Evolutionary conservation across 1,140 invertebrate species (phyloP), one percentile per base, ranked within the genome.

Genomic region (Teleogryllus occipitalis): DNA sequence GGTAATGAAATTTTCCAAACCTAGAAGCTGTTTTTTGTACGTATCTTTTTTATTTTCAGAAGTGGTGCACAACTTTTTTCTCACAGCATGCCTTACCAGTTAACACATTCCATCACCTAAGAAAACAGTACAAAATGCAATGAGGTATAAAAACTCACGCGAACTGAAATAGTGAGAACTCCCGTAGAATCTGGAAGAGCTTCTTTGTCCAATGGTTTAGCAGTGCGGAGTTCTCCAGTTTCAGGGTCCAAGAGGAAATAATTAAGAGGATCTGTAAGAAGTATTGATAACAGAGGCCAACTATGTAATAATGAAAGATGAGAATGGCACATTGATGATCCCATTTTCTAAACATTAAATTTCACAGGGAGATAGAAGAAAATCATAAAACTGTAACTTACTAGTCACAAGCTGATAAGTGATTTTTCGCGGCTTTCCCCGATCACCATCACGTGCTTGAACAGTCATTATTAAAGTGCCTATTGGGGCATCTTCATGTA

Each of bases 401-500:
- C 95, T 96, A 79, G 91, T 93, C 21, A 95, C 86, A 47, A 96
- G 86, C 82, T 96, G 92, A 83, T 96, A 92, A 74, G 91, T 88
- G 77, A 97, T 91, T 83, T 90, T 90, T 48, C 95, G 88, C 0
- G 95, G 94, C 82, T 91, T 89, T 0, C 94, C 94, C 74, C 91
- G 88, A 83, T 97, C 95, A 0, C 94, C 94, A 85, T 97, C 96
- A 74, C 91, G 88, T 0, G 95, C 95, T 83, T 92, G 90, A 6
- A 96, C 87, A 2, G 90, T 92, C 85, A 96, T 90, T 1, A 95
- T 93, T 14, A 94, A 85, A 6, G 93, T 93, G n/a, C 95, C 95
- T 76, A 97, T 94, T 0, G 93, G 90, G 81, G 92, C 93, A 83
- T 96, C 93, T 86, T 97, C 96, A 39, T 89, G 87, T n/a, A 97